Evolutionary conservation across 2,113 vertebrate genomes (phyloP).

Genomic region (Cisticola juncidis): DNA sequence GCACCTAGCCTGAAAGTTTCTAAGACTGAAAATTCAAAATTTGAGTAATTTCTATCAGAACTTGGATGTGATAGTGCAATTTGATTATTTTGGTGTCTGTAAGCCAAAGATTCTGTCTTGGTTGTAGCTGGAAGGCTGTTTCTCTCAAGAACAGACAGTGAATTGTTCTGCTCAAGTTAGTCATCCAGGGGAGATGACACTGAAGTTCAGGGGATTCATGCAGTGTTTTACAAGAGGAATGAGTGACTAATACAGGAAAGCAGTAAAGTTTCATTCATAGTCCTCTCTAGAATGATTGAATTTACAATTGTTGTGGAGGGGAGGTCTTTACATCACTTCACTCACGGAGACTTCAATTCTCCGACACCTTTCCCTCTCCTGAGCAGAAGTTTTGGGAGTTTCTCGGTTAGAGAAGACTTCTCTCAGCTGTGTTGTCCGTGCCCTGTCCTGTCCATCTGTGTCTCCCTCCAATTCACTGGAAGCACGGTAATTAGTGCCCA

Average conservation of each 20-base stretch:
- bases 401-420: background rate
- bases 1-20: background rate
- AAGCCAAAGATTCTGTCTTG: background rate
- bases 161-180: background rate
- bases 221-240: background rate
- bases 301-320: background rate
- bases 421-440: rapidly evolving
- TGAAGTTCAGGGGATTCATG: background rate
- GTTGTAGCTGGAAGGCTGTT: background rate
- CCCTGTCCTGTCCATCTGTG: rapidly evolving
- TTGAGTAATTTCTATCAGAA: background rate
- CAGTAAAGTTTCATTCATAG: background rate
- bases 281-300: background rate
- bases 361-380: background rate
- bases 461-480: background rate
- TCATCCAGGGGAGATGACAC: background rate
- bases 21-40: background rate
- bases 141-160: background rate
- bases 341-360: background rate
- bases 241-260: background rate
- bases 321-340: background rate
- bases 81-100: background rate
- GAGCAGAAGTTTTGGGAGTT: background rate
- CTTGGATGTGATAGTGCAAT: background rate
- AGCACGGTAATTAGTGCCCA: background rate